Conservation (phyloP, 2,888 invertebrate species). For the Spodoptera picta region DNA sequence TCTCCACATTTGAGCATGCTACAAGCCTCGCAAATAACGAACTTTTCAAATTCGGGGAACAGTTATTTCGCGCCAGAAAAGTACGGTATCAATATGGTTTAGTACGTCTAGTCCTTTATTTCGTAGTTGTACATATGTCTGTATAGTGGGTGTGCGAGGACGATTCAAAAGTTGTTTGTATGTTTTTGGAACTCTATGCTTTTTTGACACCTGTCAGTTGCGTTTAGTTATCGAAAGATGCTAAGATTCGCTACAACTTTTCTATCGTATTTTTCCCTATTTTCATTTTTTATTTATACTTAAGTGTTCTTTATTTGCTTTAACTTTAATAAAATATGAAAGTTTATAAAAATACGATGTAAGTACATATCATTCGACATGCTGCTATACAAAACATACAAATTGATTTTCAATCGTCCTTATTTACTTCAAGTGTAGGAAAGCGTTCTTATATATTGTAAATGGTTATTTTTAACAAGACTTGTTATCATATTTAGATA, state of each 20-base stretch:
- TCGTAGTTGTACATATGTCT: conserved; percentile 65
- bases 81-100: conserved; percentile 88
- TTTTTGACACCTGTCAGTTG: neutral
- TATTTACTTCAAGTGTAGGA: conserved; percentile 49
- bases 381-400: conserved; percentile 59
- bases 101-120: conserved; percentile 79
- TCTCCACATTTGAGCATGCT: conserved; percentile 84
- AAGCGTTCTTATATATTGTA: conserved; percentile 42
- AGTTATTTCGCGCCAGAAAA: conserved; percentile 87
- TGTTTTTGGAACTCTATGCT: conserved; percentile 42
- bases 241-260: neutral
- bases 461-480: conserved; percentile 62
- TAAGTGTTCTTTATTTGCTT: conserved; percentile 35
- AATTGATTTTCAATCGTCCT: conserved; percentile 62
- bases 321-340: conserved; percentile 55
- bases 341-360: conserved; percentile 61
- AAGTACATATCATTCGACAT: conserved; percentile 72
- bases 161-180: conserved; percentile 46
- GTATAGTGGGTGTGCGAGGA: conserved; percentile 57
- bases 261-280: conserved; percentile 54
- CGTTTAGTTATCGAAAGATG: too few relatives aligned
- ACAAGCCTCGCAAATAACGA: conserved; percentile 85
- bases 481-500: conserved; percentile 61
- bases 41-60: conserved; percentile 86
- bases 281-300: conserved; percentile 52